These are phyloP conservation scores for Heterotilapia buettikoferi DNA, from an alignment of 2,113 vertebrate species.

Conservation along the genomic window DNA sequence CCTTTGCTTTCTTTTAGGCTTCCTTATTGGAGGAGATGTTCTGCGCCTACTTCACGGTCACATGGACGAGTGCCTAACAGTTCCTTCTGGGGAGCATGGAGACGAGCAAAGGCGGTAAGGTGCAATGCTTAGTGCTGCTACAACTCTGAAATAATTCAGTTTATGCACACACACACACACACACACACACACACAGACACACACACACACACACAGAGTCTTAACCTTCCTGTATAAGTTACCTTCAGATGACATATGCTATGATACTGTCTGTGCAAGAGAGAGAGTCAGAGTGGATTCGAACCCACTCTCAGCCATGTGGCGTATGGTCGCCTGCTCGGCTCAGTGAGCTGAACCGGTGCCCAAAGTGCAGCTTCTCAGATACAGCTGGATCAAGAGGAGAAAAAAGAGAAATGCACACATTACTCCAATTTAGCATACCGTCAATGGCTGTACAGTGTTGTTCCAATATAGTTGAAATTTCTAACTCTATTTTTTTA, in stretches of 20 bases:
- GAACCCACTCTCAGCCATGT: background rate
- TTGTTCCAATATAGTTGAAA: background rate
- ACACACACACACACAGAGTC: fast-evolving
- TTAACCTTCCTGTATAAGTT: background rate
- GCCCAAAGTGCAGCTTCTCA: background rate
- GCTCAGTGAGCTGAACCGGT: background rate
- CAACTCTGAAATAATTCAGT: background rate
- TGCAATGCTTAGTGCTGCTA: background rate
- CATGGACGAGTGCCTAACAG: conserved; percentile 96
- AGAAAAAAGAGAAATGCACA: background rate
- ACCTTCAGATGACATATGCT: background rate
- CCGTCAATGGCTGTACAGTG: background rate
- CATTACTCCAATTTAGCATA: background rate
- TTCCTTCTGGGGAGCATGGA: conserved; percentile 88
- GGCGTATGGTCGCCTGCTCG: background rate
- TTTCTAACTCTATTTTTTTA: background rate
- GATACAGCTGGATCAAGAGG: background rate
- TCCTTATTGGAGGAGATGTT: conserved; percentile 92
- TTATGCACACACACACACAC: background rate
- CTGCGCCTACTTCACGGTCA: conserved; percentile 90
- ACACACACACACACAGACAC: too few species aligned
- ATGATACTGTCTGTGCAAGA: background rate
- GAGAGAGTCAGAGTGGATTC: background rate
- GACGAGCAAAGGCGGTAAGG: conserved; percentile 89
- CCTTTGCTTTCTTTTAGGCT: conserved; percentile 71